These are phyloP conservation scores for Loriculus beryllinus DNA, from an alignment of 2,797 vertebrate genomes.

Conservation along the genomic window DNA sequence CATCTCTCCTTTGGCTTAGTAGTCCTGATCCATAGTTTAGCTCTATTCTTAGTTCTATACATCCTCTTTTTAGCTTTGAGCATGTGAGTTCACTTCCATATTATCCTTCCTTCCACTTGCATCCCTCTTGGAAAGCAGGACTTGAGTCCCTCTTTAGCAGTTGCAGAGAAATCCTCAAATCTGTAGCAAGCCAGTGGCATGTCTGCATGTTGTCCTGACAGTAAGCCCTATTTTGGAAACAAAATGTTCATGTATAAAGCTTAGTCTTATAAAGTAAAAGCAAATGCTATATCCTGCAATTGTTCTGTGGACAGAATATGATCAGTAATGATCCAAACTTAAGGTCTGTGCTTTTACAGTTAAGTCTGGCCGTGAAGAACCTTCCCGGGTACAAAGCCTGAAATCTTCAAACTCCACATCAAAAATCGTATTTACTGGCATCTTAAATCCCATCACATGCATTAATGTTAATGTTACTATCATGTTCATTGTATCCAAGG, in stretches of 20 bases:
- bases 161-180: not conserved
- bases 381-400: not conserved
- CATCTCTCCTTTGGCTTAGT: not conserved
- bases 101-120: not conserved
- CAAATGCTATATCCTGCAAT: not conserved
- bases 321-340: not conserved
- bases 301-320: not conserved
- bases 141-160: not conserved
- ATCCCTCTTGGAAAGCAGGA: not conserved
- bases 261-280: not conserved
- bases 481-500: constrained; percentile 78
- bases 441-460: constrained; percentile 86
- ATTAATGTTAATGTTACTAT: constrained; percentile 74
- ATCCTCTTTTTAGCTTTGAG: not conserved
- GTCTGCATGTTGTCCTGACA: not conserved
- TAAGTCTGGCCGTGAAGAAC: not conserved
- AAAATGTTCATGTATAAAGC: not conserved
- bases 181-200: not conserved
- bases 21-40: not conserved
- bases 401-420: not conserved
- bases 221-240: not conserved
- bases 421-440: constrained; percentile 13
- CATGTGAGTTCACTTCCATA: not conserved
- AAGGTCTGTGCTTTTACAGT: constrained; percentile 21
- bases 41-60: not conserved